These are phyloP conservation scores for Sarotherodon lohbergeri DNA, from an alignment of 2,113 vertebrate species.

Conservation along the genomic window DNA sequence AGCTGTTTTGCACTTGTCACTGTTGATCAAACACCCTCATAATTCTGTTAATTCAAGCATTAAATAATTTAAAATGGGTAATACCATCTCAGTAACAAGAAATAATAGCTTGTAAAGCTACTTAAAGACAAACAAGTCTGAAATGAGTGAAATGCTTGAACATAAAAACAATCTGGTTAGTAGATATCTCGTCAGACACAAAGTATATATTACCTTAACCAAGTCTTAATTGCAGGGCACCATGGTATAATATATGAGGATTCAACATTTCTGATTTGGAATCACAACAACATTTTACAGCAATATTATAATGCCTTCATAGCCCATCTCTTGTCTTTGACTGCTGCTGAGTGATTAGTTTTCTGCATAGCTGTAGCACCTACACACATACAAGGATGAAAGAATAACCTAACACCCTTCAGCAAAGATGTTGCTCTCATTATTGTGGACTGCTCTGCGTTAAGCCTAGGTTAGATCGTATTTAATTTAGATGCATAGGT, in stretches of 20 bases:
- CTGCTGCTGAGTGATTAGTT: not conserved
- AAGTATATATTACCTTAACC: not conserved
- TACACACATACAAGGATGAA: not conserved
- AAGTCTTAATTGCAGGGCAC: not conserved
- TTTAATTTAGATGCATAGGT: not conserved
- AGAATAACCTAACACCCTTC: not conserved
- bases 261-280: not conserved
- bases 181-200: not conserved
- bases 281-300: not conserved
- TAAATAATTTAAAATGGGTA: not conserved
- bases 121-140: not conserved
- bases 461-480: not conserved
- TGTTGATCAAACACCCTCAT: not conserved
- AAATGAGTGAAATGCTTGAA: not conserved
- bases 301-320: not conserved
- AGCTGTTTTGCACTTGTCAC: not conserved
- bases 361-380: not conserved
- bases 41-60: not conserved
- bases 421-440: not conserved
- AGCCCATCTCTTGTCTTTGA: not conserved
- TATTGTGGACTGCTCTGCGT: not conserved
- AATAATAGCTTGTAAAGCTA: not conserved
- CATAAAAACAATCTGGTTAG: not conserved
- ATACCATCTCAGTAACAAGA: not conserved
- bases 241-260: not conserved